Conservation (phyloP, 2,113 vertebrate genomes). For the Pontoporia blainvillei region DNA sequence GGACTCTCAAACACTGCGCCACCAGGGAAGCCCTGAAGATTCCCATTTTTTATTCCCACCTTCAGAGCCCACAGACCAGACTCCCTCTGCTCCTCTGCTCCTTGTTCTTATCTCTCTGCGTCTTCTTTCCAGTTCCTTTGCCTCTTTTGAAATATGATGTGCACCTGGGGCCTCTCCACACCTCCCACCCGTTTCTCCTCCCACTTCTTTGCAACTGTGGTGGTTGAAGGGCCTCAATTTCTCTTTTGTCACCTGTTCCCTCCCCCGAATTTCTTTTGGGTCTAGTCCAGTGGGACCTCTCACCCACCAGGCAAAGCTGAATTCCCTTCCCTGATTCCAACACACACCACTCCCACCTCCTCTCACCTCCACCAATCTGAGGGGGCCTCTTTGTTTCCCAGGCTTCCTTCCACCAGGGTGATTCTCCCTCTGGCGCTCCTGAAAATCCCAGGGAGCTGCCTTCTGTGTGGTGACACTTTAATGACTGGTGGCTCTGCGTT, state of each 20-base stretch:
- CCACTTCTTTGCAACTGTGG: background rate
- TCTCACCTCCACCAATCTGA: background rate
- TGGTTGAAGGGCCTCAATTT: background rate
- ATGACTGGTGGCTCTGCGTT: background rate
- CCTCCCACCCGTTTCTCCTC: background rate
- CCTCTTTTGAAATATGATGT: background rate
- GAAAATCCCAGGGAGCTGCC: background rate
- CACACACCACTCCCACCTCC: background rate
- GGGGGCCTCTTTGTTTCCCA: background rate
- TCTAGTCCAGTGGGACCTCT: background rate
- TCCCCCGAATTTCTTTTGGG: background rate
- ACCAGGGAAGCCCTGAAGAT: background rate
- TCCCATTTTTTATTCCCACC: background rate
- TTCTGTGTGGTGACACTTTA: background rate
- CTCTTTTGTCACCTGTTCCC: background rate
- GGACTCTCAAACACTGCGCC: too few species aligned
- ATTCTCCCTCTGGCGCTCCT: background rate
- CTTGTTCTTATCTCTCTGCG: background rate
- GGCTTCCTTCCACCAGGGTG: background rate
- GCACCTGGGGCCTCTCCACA: background rate
- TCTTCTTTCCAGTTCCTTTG: background rate
- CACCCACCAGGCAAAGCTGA: background rate
- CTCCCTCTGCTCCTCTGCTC: background rate
- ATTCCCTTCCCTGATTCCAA: background rate
- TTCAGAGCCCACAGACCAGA: background rate